These are phyloP conservation scores for Ciconia maguari DNA, from an alignment of 2,113 vertebrate species.

Conservation along the genomic window DNA sequence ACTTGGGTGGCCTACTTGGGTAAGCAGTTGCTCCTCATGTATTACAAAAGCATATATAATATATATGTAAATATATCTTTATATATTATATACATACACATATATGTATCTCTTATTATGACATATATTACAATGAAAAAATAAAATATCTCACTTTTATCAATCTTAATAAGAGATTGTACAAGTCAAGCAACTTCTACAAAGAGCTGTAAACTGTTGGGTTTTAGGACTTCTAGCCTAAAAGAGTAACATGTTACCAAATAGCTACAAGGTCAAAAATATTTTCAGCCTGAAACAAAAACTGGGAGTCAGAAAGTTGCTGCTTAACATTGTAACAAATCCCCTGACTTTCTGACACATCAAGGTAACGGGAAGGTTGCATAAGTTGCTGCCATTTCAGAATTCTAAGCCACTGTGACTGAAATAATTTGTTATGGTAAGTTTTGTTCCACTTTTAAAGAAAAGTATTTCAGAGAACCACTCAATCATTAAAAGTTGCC, in stretches of 20 bases:
- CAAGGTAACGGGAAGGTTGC: background rate
- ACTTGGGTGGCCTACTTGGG: background rate
- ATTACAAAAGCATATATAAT: background rate
- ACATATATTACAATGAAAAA: background rate
- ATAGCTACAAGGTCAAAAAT: background rate
- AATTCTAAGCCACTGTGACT: background rate
- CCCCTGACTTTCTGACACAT: background rate
- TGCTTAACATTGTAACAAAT: background rate
- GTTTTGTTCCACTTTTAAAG: background rate
- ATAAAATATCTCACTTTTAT: background rate
- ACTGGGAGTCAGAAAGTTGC: background rate
- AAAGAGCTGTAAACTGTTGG: background rate
- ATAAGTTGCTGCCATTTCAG: background rate
- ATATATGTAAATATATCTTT: background rate
- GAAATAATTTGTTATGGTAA: background rate
- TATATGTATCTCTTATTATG: background rate
- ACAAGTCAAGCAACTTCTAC: background rate
- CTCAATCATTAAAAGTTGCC: background rate
- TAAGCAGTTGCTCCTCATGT: background rate
- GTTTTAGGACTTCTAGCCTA: background rate
- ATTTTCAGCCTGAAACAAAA: background rate
- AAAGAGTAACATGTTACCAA: background rate
- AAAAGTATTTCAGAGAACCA: background rate
- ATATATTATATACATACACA: background rate
- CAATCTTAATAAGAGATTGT: background rate